These are phyloP conservation scores for Danio kyathit DNA, from an alignment of 2,797 vertebrate genomes.

Conservation along the genomic window DNA sequence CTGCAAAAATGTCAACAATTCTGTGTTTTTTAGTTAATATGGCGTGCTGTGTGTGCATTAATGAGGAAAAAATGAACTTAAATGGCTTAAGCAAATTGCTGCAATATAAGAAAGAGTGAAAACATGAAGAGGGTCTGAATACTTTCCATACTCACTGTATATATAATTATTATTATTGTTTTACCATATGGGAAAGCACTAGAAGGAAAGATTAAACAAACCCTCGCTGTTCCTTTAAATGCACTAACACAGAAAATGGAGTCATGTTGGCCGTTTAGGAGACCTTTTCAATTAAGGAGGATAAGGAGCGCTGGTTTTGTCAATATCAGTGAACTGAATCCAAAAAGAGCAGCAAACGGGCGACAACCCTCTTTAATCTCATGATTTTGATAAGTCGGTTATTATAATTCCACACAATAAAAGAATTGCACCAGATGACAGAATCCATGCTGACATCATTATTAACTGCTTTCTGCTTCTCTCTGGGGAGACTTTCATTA, in stretches of 20 bases:
- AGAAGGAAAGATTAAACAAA: slow-evolving; percentile 11
- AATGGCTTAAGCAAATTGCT: too few relatives aligned
- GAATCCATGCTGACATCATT: not conserved
- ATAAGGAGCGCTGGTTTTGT: not conserved
- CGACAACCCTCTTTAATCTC: not conserved
- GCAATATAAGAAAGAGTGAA: too few relatives aligned
- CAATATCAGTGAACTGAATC: not conserved
- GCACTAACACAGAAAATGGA: not conserved
- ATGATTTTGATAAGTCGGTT: not conserved
- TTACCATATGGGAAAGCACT: not conserved
- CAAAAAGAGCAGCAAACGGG: not conserved
- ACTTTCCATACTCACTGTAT: too few relatives aligned
- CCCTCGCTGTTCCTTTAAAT: slow-evolving; percentile 6
- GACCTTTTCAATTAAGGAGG: slow-evolving; percentile 13
- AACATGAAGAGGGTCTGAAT: too few relatives aligned
- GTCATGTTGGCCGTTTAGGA: not conserved
- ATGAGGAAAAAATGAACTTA: too few relatives aligned
- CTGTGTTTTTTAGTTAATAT: too few relatives aligned
- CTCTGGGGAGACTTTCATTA: not conserved
- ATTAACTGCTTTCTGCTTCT: not conserved
- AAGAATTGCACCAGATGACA: not conserved
- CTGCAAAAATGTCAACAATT: too few relatives aligned
- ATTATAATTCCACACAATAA: not conserved
- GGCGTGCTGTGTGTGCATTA: too few relatives aligned
- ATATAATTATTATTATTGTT: too few relatives aligned